Percentiles rank a stretch among this genome's conserved stretches.
Evolutionary conservation across 2,113 vertebrate genomes (phyloP).

Genomic region (Anas platyrhynchos): DNA sequence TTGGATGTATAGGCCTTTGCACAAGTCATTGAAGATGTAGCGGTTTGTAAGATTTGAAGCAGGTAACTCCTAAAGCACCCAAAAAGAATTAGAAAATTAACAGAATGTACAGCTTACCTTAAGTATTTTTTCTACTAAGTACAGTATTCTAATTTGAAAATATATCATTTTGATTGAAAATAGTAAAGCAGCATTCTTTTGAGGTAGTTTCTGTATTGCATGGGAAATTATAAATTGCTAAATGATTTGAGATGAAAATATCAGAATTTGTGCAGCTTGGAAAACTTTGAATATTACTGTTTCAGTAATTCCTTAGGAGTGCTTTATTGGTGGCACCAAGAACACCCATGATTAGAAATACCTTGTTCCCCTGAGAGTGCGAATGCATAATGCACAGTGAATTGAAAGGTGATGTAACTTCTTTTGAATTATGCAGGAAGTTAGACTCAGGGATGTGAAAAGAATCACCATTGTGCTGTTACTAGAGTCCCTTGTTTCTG

Average conservation of each 20-base stretch:
- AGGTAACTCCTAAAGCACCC: neutral
- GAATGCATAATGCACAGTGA: neutral
- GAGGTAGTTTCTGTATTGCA: neutral
- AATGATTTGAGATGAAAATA: neutral
- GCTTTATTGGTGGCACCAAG: no score
- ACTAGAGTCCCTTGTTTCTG: neutral
- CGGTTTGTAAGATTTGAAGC: neutral
- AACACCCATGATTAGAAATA: no score
- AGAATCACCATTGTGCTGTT: no score
- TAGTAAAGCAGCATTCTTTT: neutral
- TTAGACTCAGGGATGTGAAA: no score
- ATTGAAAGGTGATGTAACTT: neutral
- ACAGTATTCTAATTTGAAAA: neutral
- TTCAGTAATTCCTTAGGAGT: neutral
- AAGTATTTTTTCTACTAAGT: neutral
- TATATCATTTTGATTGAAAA: neutral
- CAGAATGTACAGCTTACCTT: neutral
- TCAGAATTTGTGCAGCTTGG: neutral
- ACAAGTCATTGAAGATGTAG: neutral
- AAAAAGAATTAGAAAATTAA: neutral
- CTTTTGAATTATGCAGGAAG: neutral
- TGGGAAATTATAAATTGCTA: neutral
- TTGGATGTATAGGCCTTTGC: neutral
- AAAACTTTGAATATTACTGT: neutral
- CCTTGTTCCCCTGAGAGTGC: no score